Conservation (phyloP, 2,888 invertebrate species). For the Drosophila limbata region DNA sequence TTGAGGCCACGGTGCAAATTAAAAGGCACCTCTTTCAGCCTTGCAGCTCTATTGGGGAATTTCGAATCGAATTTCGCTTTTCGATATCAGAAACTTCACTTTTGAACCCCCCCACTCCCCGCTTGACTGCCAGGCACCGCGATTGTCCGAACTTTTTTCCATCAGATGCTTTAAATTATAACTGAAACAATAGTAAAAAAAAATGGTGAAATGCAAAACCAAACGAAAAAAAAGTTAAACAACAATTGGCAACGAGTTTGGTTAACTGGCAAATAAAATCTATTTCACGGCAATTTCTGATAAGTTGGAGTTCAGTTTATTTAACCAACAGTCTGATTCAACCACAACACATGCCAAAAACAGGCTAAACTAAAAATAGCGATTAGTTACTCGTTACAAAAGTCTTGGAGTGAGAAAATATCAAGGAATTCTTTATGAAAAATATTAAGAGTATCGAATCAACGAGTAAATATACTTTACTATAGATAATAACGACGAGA, state of each 20-base stretch:
- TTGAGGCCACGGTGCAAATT: conserved; percentile 38
- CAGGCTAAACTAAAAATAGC: background rate
- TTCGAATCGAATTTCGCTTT: conserved; percentile 39
- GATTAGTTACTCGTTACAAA: background rate
- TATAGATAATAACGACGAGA: background rate
- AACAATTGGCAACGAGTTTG: conserved; percentile 18
- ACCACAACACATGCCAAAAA: background rate
- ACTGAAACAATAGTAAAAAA: conserved; percentile 42
- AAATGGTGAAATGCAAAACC: background rate
- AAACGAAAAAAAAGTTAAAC: conserved; percentile 14
- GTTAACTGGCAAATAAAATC: background rate
- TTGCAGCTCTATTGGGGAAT: conserved; percentile 16
- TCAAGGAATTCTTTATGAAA: background rate
- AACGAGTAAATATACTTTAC: background rate
- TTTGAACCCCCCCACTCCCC: background rate
- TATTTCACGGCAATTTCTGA: background rate
- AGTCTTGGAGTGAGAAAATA: background rate
- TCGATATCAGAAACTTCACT: conserved; percentile 25
- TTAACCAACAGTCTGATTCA: background rate
- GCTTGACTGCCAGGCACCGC: conserved; percentile 23
- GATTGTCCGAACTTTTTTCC: conserved; percentile 29
- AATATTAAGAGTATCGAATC: background rate
- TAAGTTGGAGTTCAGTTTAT: background rate
- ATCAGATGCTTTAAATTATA: conserved; percentile 47
- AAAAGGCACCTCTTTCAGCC: conserved; percentile 24